Evolutionary conservation across 2,113 vertebrate genomes (phyloP).

Genomic region (Aleadryas rufinucha): DNA sequence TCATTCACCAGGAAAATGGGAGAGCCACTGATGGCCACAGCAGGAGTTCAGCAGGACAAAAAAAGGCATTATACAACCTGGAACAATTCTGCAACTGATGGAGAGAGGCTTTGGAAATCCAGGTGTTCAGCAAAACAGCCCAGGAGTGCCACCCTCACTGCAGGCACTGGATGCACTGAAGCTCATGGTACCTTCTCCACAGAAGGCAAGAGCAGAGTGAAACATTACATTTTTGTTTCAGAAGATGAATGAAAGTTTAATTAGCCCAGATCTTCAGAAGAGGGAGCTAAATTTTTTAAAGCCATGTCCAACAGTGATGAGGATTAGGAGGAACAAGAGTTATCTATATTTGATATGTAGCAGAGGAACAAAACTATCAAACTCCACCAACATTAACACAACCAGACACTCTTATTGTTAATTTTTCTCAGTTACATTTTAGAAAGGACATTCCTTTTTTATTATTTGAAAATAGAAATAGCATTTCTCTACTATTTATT

Average conservation of each 20-base stretch:
- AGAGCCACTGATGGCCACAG: not conserved
- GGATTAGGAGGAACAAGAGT: not conserved
- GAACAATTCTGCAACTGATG: not conserved
- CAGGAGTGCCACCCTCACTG: not conserved
- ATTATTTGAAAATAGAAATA: not conserved
- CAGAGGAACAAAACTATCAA: not conserved
- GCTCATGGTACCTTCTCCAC: fast-evolving
- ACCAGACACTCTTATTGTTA: not conserved
- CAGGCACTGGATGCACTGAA: fast-evolving
- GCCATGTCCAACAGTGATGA: not conserved
- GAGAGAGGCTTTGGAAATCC: not conserved
- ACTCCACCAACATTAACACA: not conserved
- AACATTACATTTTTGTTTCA: not conserved
- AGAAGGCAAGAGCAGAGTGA: not conserved
- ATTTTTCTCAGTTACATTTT: not conserved
- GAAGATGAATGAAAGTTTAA: not conserved
- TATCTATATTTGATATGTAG: not conserved
- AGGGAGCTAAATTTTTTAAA: not conserved
- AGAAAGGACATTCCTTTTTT: not conserved
- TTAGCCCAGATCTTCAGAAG: not conserved
- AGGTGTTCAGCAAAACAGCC: not conserved
- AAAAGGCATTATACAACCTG: not conserved
- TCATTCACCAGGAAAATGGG: not conserved
- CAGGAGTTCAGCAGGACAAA: not conserved
- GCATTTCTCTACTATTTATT: not conserved